phyloP scores from a whole-genome alignment of 2,888 invertebrate species.

The Lycophotia porphyrea region DNA sequence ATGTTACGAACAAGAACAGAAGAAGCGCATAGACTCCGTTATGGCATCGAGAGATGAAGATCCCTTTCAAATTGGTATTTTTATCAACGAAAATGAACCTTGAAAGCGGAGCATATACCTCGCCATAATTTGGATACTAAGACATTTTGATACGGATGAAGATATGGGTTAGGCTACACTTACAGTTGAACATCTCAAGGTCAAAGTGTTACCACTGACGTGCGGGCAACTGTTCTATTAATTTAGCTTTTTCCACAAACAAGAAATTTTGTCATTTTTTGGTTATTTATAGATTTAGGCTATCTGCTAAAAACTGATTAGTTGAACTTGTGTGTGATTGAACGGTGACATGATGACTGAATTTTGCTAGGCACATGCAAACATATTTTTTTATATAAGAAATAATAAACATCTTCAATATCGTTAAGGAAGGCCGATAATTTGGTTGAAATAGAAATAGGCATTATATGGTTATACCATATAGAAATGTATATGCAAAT shows the following conservation, averaged over 20 bases:
- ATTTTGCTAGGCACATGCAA: neutral
- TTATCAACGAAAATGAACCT: slow-evolving; percentile 10
- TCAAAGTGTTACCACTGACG: neutral
- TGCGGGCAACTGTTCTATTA: neutral
- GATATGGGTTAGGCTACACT: slow-evolving; percentile 6
- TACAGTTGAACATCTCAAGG: neutral
- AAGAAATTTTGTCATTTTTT: neutral
- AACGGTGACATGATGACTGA: neutral
- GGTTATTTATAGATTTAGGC: neutral
- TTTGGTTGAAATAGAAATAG: neutral
- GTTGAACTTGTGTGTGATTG: too few relatives aligned
- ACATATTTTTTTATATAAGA: neutral
- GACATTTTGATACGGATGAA: slow-evolving; percentile 9
- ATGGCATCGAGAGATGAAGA: slow-evolving; percentile 14
- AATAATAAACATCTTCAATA: neutral
- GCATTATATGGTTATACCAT: neutral
- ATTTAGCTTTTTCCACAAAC: neutral
- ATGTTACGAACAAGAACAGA: slow-evolving; percentile 15
- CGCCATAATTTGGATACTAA: slow-evolving; percentile 12
- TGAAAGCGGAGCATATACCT: neutral
- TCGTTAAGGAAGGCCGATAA: neutral
- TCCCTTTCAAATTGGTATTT: neutral
- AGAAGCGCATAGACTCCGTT: slow-evolving; percentile 13
- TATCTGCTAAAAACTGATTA: neutral
- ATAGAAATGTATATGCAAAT: neutral